Base-by-base conservation (phyloP, 2,888 invertebrate species). In the Galerucella calmariensis region DNA sequence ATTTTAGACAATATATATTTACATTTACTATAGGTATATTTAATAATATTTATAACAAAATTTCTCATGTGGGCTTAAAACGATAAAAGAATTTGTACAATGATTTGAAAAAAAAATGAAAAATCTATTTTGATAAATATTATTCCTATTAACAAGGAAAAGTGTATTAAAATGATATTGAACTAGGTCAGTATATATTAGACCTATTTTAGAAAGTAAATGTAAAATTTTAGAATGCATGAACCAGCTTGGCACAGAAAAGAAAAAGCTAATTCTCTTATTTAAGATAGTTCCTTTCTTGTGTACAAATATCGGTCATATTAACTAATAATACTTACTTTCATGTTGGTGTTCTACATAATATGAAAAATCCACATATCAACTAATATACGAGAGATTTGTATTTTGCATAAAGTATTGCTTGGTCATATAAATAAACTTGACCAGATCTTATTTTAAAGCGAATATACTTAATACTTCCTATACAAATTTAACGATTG, bases 1-100 rank as follows among this genome's bases (percentile, higher is more conserved):
- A 84, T 82, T 79, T 81, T 84, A 84, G 84, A 85, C 84, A 84
- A 84, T 84, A 84, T 81, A 80, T 78, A 79, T 69, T 72, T 62
- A 67, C 71, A 75, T 75, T 70, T 80, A 80, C 77, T 79, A 78
- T 79, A 41, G 35, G 35, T 41, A 79, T 80, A 79, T 78, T 79
- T 81, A 79, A 78, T 76, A 75, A 80, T 75, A 77, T 77, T 75
- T 73, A 77, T 75, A 75, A 79, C 74, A 73, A 72, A 75, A 73
- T 74, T 77, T 81, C 81, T 82, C 83, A 83, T 84, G 83, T 83
- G 83, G 81, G 83, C 83, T 81, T 80, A 65, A 75, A 73, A 72
- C 76, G 69, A 75, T 67, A 76, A 78, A 78, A 78, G 72, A 78
- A 79, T 77, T 70, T 77, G 70, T 74, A 79, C 51, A 71, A 81